Base-by-base conservation (phyloP, 2,113 vertebrate species). In the Ardeotis arabs region DNA sequence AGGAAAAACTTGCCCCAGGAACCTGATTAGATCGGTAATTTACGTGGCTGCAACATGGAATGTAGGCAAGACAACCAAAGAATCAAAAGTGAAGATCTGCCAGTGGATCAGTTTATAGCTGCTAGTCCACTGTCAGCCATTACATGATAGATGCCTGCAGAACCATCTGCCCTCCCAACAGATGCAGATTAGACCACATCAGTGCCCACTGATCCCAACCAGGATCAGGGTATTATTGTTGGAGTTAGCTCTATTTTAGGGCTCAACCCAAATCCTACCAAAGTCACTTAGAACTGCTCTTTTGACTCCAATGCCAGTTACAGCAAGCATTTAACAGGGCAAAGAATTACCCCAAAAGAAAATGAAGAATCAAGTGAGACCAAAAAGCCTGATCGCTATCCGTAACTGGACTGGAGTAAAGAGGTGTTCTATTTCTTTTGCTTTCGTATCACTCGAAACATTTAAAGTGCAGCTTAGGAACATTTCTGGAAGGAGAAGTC, bases 391-490 rank as follows among this genome's bases (percentile, higher is more conserved):
- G 31, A 92, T 78, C 25, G 28, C 62, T 55, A 53, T 55, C 68
- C 45, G 12, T 33, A 90, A 77, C 23, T 52, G 58, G 49, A 93
- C 31, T 72, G 31, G 87, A 49, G 19, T 37, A 63, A 63, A 90
- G 83, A 59, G 41, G 37, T 41, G 37, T 3, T 74, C 11, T 8
- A 18, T 58, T 89, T 74, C 14, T 83, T 94, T 68, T 83, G 27
- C 58, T 73, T 83, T 87, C 11, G 0, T 55, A 28, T 85, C 1
- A 59, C 69, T 96, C 60, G 21, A 85, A 74, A 95, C 45, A 63
- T 47, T 82, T 92, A 90, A 98, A 97, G 87, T 97, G 91, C 91
- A 84, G 52, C 56, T 83, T 84, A 76, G 37, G 35, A 93, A 96
- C 76, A 86, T 55, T 93, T 68, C 82, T 58, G 62, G 90, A 97